Conservation (phyloP, 2,888 invertebrate genomes). For the Hirtodrosophila duncani region DNA sequence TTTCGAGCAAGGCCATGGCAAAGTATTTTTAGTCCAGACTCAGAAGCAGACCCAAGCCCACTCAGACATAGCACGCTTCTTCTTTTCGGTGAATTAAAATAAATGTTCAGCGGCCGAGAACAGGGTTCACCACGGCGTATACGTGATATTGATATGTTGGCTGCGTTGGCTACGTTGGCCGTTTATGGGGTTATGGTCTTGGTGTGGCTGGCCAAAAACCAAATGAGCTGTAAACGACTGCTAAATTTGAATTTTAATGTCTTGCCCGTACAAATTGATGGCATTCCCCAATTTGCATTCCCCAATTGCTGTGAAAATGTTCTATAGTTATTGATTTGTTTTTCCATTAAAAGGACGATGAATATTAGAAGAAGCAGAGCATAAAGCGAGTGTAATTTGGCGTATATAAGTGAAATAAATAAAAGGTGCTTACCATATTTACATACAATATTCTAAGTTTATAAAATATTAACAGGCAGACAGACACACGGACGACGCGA, state of each 20-base stretch:
- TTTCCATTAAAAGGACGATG: too few species aligned
- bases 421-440: too few species aligned
- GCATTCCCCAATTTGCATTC: conserved; percentile 33
- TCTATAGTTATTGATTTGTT: conserved; percentile 32
- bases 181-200: too few species aligned
- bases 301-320: conserved; percentile 28
- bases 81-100: conserved; percentile 47
- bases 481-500: too few species aligned
- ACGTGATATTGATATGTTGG: conserved; percentile 42
- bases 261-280: conserved; percentile 37
- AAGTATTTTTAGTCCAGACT: background rate
- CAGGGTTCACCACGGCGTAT: conserved; percentile 50
- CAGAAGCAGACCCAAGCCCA: too few species aligned
- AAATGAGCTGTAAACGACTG: conserved; percentile 60
- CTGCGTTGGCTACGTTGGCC: background rate
- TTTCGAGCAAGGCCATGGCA: too few species aligned
- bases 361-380: too few species aligned
- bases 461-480: too few species aligned
- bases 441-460: too few species aligned
- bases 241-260: conserved; percentile 52
- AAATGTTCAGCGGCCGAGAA: conserved; percentile 36
- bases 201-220: conserved; percentile 7
- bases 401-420: too few species aligned
- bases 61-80: too few species aligned
- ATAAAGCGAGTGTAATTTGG: too few species aligned